phyloP scores from a whole-genome alignment of 1,140 invertebrate species.

The Drosophila watanabei region DNA sequence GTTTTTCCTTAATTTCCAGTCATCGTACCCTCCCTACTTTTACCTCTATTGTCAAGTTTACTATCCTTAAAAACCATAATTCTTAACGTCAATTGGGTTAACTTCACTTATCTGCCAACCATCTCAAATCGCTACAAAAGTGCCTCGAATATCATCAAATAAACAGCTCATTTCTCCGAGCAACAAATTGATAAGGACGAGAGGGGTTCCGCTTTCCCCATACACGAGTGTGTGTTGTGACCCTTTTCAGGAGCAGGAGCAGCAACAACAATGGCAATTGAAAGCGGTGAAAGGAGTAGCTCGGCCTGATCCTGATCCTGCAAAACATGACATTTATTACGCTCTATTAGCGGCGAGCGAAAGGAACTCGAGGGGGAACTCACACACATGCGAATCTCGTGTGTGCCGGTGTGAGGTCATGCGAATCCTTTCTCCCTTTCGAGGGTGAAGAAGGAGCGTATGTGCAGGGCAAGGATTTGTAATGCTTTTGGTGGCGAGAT shows the following conservation, averaged over 20 bases:
- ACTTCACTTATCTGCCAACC: constrained; percentile 56
- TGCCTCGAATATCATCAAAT: constrained; percentile 54
- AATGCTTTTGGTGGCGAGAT: constrained; percentile 61
- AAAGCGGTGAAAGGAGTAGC: constrained; percentile 51
- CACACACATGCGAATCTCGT: not conserved
- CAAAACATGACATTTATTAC: constrained; percentile 84
- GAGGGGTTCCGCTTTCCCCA: constrained; percentile 43
- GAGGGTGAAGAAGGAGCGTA: constrained; percentile 44
- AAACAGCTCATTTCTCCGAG: constrained; percentile 64
- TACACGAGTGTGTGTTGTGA: constrained; percentile 38
- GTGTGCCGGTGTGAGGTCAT: constrained; percentile 52
- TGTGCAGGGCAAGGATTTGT: constrained; percentile 62
- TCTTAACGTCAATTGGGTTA: not conserved
- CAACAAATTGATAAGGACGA: constrained; percentile 38
- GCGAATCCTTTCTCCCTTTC: constrained; percentile 65
- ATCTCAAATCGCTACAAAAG: constrained; percentile 44
- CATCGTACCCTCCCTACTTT: not conserved
- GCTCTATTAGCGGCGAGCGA: constrained; percentile 70
- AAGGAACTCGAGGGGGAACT: not conserved
- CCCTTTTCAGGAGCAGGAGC: constrained; percentile 32
- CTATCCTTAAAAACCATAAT: not conserved
- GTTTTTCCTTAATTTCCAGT: not conserved
- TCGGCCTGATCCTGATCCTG: constrained; percentile 47
- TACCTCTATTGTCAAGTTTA: not conserved
- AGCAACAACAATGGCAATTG: constrained; percentile 40